phyloP scores from a whole-genome alignment of 2,797 vertebrate genomes.

The Cottoperca gobio region DNA sequence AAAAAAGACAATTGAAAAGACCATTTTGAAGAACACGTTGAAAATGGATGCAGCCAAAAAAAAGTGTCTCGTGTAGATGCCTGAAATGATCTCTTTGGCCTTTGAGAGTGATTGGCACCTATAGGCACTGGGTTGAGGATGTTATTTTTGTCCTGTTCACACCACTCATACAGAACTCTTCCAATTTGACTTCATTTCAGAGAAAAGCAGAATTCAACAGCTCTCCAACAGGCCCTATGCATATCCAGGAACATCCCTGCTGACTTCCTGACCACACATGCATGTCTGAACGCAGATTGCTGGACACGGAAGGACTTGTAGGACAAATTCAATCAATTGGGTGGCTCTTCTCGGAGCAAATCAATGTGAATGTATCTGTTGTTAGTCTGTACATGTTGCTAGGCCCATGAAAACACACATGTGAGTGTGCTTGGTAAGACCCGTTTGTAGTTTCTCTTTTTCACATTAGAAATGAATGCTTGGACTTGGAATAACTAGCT shows the following conservation, averaged over 20 bases:
- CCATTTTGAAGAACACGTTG: conserved; percentile 52
- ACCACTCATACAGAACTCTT: conserved; percentile 58
- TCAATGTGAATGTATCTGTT: conserved; percentile 80
- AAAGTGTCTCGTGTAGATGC: conserved; percentile 54
- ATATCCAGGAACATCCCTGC: conserved; percentile 66
- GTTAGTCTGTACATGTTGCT: conserved; percentile 62
- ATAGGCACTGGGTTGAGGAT: conserved; percentile 43
- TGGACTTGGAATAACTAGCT: conserved; percentile 39
- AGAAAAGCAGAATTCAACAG: conserved; percentile 37
- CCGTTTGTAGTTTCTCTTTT: conserved; percentile 39
- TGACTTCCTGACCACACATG: conserved; percentile 53
- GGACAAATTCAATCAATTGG: conserved; percentile 66
- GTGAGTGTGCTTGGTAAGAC: conserved; percentile 21
- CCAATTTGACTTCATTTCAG: conserved; percentile 42
- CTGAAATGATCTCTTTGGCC: conserved; percentile 79
- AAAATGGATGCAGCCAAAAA: conserved; percentile 67
- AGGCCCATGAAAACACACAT: conserved; percentile 34
- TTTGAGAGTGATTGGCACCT: conserved; percentile 79
- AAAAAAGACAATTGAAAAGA: conserved; percentile 49
- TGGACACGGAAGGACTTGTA: conserved; percentile 33
- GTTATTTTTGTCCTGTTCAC: conserved; percentile 31
- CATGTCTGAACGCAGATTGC: conserved; percentile 44
- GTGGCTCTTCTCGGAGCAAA: conserved; percentile 56
- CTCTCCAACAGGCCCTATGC: conserved; percentile 65
- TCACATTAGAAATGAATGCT: conserved; percentile 39